A percentile compares a stretch with the other conserved stretches of the same genome.
Conservation (phyloP, 2,797 vertebrate species). For the Paedocypris micromegethes region DNA sequence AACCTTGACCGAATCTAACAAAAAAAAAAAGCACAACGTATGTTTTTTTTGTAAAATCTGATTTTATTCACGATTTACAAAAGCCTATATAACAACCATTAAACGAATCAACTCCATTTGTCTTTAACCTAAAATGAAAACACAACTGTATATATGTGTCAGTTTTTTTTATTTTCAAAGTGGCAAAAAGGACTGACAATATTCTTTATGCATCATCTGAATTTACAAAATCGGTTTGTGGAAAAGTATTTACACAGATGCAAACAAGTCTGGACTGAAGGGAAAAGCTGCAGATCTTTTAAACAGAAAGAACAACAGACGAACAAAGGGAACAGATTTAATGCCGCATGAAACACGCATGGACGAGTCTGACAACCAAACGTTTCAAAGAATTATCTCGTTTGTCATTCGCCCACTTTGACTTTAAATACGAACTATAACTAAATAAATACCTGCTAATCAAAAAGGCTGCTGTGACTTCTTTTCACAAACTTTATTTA, state of each 20-base stretch:
- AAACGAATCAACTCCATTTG: constrained; percentile 53
- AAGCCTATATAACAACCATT: constrained; percentile 65
- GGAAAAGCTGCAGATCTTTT: constrained; percentile 18
- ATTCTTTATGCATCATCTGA: constrained; percentile 43
- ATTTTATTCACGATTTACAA: constrained; percentile 83
- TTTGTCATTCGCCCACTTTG: constrained; percentile 38
- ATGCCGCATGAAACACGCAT: not conserved
- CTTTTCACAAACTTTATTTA: constrained; percentile 46
- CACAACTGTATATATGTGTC: constrained; percentile 46
- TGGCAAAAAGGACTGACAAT: constrained; percentile 45
- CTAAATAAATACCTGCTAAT: constrained; percentile 68
- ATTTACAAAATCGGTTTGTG: constrained; percentile 50
- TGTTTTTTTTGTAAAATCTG: constrained; percentile 71
- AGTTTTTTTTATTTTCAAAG: constrained; percentile 49
- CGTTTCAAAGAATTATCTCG: constrained; percentile 46
- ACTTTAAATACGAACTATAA: constrained; percentile 54
- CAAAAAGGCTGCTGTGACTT: constrained; percentile 48
- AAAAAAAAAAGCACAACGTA: constrained; percentile 40
- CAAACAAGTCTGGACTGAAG: constrained; percentile 52
- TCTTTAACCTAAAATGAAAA: constrained; percentile 52
- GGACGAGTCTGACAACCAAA: constrained; percentile 49
- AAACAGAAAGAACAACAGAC: constrained; percentile 24
- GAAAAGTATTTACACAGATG: constrained; percentile 60
- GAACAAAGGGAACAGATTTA: constrained; percentile 3
- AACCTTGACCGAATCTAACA: not conserved